Conservation (phyloP, 1,140 invertebrate species). For the Platyscapa corneri region DNA sequence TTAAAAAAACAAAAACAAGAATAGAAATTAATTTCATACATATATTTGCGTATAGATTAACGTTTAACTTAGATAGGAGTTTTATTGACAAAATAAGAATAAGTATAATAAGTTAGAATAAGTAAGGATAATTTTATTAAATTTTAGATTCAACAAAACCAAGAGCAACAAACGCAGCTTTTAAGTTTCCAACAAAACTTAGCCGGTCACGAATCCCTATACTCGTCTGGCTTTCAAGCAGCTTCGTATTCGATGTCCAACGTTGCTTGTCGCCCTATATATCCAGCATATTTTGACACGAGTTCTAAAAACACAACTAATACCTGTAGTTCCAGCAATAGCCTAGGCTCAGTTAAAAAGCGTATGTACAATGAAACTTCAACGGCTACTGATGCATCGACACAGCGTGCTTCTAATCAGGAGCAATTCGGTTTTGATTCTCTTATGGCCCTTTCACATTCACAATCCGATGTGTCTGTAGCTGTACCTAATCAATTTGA, state of each 20-base stretch:
- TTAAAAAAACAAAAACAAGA: too few relatives aligned
- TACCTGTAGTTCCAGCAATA: constrained; percentile 53
- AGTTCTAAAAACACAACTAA: constrained; percentile 56
- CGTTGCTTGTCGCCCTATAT: constrained; percentile 63
- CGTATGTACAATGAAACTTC: constrained; percentile 68
- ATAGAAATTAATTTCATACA: too few relatives aligned
- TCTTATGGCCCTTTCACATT: constrained; percentile 65
- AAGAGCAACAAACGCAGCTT: constrained; percentile 54
- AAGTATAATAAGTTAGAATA: neutral
- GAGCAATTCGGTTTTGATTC: constrained; percentile 68
- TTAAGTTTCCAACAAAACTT: constrained; percentile 66
- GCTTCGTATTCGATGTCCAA: constrained; percentile 67
- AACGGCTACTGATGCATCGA: constrained; percentile 29
- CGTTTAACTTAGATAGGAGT: neutral
- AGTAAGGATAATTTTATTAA: constrained; percentile 11
- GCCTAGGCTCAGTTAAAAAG: constrained; percentile 68
- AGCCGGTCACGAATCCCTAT: constrained; percentile 64
- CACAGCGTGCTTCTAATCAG: constrained; percentile 52
- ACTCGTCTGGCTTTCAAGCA: constrained; percentile 67
- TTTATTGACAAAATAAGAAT: neutral
- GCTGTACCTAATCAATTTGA: constrained; percentile 66
- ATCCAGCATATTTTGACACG: constrained; percentile 69
- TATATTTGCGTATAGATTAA: neutral
- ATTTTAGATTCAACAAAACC: constrained; percentile 50
- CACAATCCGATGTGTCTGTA: constrained; percentile 58